These are phyloP conservation scores for Acanthaster planci DNA, from an alignment of 35 echinoderm and acorn worm species.

Conservation along the genomic window DNA sequence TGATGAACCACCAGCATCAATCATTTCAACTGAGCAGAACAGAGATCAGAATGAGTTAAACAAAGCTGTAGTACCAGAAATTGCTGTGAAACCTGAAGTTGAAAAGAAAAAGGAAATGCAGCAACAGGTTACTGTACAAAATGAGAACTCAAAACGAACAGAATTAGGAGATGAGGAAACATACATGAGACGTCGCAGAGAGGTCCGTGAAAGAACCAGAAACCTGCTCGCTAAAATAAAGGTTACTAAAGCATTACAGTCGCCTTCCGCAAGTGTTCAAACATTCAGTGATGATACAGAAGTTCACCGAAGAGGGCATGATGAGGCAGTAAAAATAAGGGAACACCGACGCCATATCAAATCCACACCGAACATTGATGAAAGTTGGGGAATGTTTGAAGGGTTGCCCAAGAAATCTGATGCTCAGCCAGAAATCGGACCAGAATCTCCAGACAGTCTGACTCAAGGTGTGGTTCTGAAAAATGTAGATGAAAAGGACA, in stretches of 20 bases:
- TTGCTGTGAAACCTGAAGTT: too few species aligned
- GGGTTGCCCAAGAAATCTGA: not conserved
- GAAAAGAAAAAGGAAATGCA: too few species aligned
- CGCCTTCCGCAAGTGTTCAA: not conserved
- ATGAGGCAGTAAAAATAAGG: not conserved
- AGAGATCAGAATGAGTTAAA: too few species aligned
- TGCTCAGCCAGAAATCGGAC: not conserved
- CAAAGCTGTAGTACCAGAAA: too few species aligned
- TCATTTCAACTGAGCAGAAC: too few species aligned
- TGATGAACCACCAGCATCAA: too few species aligned
- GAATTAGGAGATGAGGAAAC: slow-evolving; percentile 27
- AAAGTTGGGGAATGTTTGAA: slow-evolving; percentile 19
- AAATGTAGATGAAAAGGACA: slow-evolving; percentile 7
- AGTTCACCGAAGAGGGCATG: slow-evolving; percentile 32
- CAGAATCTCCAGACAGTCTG: not conserved
- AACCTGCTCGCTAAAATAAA: slow-evolving; percentile 56
- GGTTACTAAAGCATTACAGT: slow-evolving; percentile 46
- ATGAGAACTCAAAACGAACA: not conserved
- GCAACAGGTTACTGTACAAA: too few species aligned
- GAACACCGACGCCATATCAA: slow-evolving; percentile 38
- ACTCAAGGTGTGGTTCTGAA: not conserved
- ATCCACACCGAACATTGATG: slow-evolving; percentile 65
- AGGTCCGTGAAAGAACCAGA: slow-evolving; percentile 66
- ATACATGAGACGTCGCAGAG: slow-evolving; percentile 34
- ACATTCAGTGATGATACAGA: slow-evolving; percentile 18